Evolutionary conservation across 2,888 invertebrate species (phyloP), one percentile per base, ranked within the genome.

Genomic region (Eupithecia dodoneata): DNA sequence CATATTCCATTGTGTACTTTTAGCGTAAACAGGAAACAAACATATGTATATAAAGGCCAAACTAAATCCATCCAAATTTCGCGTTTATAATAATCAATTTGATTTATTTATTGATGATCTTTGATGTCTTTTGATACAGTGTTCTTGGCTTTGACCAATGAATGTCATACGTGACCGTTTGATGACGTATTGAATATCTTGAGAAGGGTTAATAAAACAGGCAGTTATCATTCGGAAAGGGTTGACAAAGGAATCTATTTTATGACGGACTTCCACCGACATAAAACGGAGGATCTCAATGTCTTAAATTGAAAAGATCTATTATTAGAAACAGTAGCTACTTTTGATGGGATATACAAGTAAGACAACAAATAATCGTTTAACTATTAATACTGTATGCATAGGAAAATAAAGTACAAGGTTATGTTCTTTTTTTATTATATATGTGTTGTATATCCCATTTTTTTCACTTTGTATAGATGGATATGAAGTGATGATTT

Each of bases 201-300:
- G 74, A 75, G 41, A 59, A 71, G 67, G 75, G 75, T 75, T 59
- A 52, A 52, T 75, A 75, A 66, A 69, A 63, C 63, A 72, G 66
- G 59, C 69, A 52, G 72, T 72, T 76, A 72, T 76, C 55, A 67
- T 67, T 44, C 71, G 55, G 55, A 30, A 72, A 42, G 75, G 75
- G 72, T 76, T 69, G 72, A 63, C 59, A 72, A 69, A 69, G 69
- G 72, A 76, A 69, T 72, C 69, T 15, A 49, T 76, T 76, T 76
- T 76, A 76, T 76, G 76, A 76, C 76, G 70, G 73, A 73, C 73
- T 30, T 49, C 47, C 70, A 71, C 73, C 76, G 42, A 76, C 73
- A 76, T 76, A 76, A 76, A 76, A 59, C 41, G 45, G 10, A 52
- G 44, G 66, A 55, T 76, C 72, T 72, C 47, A n/a, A 63, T 73